These are phyloP conservation scores for Neomonachus schauinslandi DNA, from an alignment of 2,113 vertebrate species.

Conservation along the genomic window DNA sequence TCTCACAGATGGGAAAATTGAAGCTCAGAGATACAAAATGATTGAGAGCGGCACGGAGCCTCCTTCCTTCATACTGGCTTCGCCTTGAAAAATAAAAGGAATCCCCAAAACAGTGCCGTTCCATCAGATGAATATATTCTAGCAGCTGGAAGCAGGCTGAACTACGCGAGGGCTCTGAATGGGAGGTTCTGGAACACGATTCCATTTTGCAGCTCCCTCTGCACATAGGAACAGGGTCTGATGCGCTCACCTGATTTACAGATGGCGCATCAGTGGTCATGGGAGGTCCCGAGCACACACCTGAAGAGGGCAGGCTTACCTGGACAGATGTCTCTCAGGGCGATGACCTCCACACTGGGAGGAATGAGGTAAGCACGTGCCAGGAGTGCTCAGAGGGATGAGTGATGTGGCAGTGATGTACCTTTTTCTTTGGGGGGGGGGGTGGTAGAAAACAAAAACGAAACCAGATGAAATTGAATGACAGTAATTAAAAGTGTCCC, in stretches of 20 bases:
- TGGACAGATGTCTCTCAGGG: neutral
- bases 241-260: neutral
- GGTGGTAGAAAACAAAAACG: neutral
- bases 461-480: neutral
- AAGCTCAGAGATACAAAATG: neutral
- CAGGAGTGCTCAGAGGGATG: neutral
- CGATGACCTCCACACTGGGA: neutral
- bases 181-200: neutral
- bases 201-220: neutral
- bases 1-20: neutral
- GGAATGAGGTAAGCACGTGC: neutral
- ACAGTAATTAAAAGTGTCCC: neutral
- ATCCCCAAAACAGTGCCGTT: neutral
- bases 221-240: neutral
- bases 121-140: neutral
- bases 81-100: neutral
- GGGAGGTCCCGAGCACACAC: neutral
- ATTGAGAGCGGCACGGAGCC: too few relatives aligned
- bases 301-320: neutral
- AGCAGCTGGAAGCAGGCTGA: neutral
- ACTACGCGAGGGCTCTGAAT: neutral
- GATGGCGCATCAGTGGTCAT: accelerated
- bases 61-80: neutral
- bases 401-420: neutral
- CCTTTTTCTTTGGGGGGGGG: neutral